A percentile compares a stretch with the other conserved stretches of the same genome.
These are phyloP conservation scores for Peromyscus californicus DNA, from an alignment of 2,113 vertebrate genomes.

Conservation along the genomic window DNA sequence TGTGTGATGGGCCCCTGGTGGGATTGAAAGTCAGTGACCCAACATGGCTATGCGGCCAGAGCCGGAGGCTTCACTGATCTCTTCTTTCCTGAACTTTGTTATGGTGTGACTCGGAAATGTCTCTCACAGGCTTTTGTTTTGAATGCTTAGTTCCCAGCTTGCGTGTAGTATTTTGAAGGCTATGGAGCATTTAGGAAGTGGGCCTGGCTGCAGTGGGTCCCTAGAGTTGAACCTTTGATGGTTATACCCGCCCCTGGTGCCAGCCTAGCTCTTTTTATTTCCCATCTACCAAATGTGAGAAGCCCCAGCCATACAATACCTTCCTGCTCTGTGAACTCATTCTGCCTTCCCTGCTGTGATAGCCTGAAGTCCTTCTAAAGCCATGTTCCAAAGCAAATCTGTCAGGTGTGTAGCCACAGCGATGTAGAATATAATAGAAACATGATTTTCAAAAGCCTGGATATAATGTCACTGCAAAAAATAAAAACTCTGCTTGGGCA, in stretches of 20 bases:
- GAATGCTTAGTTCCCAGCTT: neutral
- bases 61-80: neutral
- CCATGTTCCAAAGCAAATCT: neutral
- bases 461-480: neutral
- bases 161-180: neutral
- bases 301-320: no score
- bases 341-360: neutral
- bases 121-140: neutral
- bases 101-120: neutral
- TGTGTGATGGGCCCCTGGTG: neutral
- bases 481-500: neutral
- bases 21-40: neutral
- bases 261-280: neutral
- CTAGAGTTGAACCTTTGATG: neutral
- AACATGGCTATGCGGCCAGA: neutral
- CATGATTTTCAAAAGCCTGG: conserved; percentile 3
- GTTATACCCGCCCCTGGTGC: no score
- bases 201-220: neutral
- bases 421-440: neutral
- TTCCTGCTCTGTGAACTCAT: neutral
- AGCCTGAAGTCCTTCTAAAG: neutral
- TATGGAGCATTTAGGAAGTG: neutral
- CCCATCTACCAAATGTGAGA: no score
- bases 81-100: neutral
- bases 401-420: neutral